Percentiles rank a stretch among this genome's conserved stretches.
Evolutionary conservation across 2,797 vertebrate genomes (phyloP).

Genomic region (Poeciliopsis turneri): DNA sequence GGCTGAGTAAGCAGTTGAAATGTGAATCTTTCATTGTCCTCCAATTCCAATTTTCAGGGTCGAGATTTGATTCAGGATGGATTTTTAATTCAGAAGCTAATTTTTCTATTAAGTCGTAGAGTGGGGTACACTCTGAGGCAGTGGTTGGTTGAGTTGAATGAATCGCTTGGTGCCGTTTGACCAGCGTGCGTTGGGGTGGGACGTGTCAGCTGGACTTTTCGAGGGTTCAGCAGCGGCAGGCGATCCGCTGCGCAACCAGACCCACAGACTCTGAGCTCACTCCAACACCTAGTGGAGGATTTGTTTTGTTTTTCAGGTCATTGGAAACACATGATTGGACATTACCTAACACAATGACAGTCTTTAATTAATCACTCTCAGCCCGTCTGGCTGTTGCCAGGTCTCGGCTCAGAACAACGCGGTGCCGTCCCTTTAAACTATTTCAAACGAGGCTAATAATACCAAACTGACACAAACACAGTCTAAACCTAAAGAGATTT

Average conservation of each 20-base stretch:
- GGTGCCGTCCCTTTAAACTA: slow-evolving; percentile 24
- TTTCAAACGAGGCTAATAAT: slow-evolving; percentile 7
- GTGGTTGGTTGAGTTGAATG: not conserved
- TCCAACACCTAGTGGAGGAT: slow-evolving; percentile 34
- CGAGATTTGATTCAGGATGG: too few relatives aligned
- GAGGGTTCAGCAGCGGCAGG: not conserved
- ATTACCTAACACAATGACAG: slow-evolving; percentile 29
- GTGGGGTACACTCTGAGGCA: not conserved
- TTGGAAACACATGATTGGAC: slow-evolving; percentile 40
- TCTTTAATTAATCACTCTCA: slow-evolving; percentile 34
- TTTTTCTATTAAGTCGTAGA: not conserved
- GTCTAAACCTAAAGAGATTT: slow-evolving; percentile 10
- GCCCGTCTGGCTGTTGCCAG: slow-evolving; percentile 10
- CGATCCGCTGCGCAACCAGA: not conserved
- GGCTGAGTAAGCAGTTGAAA: slow-evolving; percentile 2
- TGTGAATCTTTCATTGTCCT: too few relatives aligned
- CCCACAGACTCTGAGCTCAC: not conserved
- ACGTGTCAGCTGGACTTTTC: not conserved
- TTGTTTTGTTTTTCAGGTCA: not conserved
- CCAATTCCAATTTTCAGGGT: too few relatives aligned
- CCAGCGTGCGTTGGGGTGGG: not conserved
- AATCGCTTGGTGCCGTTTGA: not conserved
- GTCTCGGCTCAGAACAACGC: slow-evolving; percentile 16
- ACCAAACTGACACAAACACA: slow-evolving; percentile 7
- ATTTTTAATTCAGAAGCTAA: too few relatives aligned